Conservation (phyloP, 2,888 invertebrate species). For the Pyrgus malvae region DNA sequence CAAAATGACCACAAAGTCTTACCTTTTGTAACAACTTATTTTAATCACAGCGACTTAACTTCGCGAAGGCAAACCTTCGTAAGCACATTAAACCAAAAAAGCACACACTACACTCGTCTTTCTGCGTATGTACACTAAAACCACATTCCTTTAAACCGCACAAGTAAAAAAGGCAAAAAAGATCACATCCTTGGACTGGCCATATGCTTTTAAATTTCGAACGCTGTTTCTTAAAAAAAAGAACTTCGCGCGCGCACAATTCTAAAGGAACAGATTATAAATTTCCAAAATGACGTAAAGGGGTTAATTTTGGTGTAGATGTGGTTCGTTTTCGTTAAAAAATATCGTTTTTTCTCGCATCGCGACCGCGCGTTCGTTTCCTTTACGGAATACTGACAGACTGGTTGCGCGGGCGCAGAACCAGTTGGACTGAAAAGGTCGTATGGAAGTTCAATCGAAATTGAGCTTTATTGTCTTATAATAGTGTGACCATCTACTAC, state of each 20-base stretch:
- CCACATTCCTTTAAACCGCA: constrained; percentile 61
- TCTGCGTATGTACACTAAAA: constrained; percentile 59
- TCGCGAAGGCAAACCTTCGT: constrained; percentile 51
- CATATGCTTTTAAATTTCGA: constrained; percentile 44
- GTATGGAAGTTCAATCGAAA: constrained; percentile 42
- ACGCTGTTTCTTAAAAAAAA: constrained; percentile 26
- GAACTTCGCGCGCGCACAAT: constrained; percentile 22
- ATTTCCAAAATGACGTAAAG: constrained; percentile 27
- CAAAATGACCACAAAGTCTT: constrained; percentile 30
- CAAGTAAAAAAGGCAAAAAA: constrained; percentile 42
- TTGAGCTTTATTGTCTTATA: constrained; percentile 37
- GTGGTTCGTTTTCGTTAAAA: constrained; percentile 63
- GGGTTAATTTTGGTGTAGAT: constrained; percentile 42
- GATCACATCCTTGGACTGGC: constrained; percentile 66
- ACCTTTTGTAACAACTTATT: constrained; percentile 39
- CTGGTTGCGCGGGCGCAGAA: constrained; percentile 37
- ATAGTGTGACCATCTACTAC: not conserved
- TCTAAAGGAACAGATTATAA: constrained; percentile 6
- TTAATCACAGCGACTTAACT: constrained; percentile 37
- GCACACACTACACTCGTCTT: constrained; percentile 63
- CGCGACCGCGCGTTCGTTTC: constrained; percentile 70
- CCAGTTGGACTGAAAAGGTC: constrained; percentile 49
- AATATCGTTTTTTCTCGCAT: constrained; percentile 66
- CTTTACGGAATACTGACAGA: constrained; percentile 36
- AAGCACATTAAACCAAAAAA: constrained; percentile 47